Evolutionary conservation across 2,888 invertebrate species (phyloP).

Genomic region (Leptinotarsa peninsularis): DNA sequence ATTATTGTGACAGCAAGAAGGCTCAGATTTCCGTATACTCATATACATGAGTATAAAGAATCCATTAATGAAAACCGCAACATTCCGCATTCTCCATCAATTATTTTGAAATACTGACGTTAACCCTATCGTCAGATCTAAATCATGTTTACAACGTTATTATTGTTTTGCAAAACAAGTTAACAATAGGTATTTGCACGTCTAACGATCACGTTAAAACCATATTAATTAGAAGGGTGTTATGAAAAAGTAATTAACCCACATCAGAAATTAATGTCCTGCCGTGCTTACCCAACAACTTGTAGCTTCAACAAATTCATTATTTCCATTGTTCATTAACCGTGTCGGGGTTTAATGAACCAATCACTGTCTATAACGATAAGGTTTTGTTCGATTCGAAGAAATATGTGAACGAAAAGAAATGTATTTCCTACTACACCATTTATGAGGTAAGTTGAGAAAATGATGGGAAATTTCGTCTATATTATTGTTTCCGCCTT

Average conservation of each 20-base stretch:
- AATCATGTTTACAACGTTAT: neutral
- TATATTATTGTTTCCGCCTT: too few species aligned
- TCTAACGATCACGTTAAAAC: neutral
- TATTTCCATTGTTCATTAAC: neutral
- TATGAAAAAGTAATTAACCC: slow-evolving; percentile 12
- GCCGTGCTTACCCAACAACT: neutral
- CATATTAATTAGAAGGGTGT: neutral
- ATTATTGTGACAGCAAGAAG: too few species aligned
- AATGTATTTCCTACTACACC: too few species aligned
- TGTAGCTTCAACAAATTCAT: slow-evolving; percentile 12
- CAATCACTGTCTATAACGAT: neutral
- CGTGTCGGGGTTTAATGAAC: neutral
- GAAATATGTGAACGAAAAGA: too few species aligned
- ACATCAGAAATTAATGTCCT: neutral
- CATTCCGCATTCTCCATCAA: neutral
- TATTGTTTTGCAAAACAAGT: neutral
- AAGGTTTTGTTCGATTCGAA: neutral
- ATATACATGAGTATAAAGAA: neutral
- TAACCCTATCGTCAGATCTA: neutral
- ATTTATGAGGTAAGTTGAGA: too few species aligned
- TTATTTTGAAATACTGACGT: neutral
- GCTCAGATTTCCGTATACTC: too few species aligned
- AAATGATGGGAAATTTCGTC: too few species aligned
- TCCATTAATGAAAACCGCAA: neutral
- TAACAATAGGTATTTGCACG: neutral